phyloP scores from a whole-genome alignment of 2,113 vertebrate species.

The Nematolebias whitei region DNA sequence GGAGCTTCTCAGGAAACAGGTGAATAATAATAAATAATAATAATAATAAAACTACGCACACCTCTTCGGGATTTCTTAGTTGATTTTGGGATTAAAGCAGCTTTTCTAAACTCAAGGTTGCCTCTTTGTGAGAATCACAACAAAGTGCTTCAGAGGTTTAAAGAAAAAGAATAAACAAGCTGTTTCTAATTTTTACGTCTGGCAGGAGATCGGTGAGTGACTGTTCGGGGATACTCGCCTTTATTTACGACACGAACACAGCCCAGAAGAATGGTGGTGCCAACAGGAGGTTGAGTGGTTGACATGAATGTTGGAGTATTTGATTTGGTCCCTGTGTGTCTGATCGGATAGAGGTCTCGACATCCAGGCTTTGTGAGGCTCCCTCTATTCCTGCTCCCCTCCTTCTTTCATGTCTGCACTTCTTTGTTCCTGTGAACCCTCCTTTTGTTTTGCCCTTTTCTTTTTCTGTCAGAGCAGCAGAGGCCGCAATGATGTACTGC shows the following conservation, averaged over 20 bases:
- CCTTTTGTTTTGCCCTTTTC: conserved; percentile 44
- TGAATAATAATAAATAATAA: conserved; percentile 6
- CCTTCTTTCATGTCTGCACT: conserved; percentile 51
- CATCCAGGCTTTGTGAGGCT: conserved; percentile 44
- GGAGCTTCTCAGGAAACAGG: not conserved
- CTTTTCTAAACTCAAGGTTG: conserved; percentile 11
- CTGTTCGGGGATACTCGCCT: conserved; percentile 28
- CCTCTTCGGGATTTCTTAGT: conserved; percentile 2
- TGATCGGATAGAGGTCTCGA: conserved; percentile 54
- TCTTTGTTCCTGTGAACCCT: conserved; percentile 52
- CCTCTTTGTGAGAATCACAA: conserved; percentile 17
- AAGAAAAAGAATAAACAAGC: conserved; percentile 42
- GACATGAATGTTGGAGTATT: conserved; percentile 13
- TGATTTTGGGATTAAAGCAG: conserved; percentile 3
- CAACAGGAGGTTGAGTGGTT: conserved; percentile 8
- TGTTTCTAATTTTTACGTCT: conserved; percentile 34
- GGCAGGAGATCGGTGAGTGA: conserved; percentile 46
- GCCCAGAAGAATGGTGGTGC: conserved; percentile 24
- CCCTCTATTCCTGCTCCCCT: conserved; percentile 32
- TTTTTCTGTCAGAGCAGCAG: conserved; percentile 25
- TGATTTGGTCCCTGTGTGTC: conserved; percentile 34
- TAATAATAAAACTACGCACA: too few species aligned
- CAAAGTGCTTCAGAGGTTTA: conserved; percentile 1
- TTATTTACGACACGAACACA: conserved; percentile 52
- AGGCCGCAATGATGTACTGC: conserved; percentile 29